Conservation (phyloP, 2,888 invertebrate genomes). For the Copidosoma aretas region DNA sequence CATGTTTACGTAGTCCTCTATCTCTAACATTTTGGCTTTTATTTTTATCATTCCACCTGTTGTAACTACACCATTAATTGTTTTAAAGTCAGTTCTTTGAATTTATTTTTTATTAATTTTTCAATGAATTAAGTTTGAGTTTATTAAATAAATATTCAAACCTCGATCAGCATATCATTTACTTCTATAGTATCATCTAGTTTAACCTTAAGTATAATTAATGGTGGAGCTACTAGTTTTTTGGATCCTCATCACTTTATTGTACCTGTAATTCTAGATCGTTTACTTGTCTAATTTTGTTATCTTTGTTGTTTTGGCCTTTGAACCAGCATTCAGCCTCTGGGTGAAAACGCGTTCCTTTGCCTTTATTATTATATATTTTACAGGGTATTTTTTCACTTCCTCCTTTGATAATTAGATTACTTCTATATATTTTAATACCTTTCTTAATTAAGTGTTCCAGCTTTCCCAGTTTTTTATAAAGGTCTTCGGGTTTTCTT, state of each 20-base stretch:
- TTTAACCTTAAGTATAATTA: conserved; percentile 42
- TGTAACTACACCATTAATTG: too few species aligned
- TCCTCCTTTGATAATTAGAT: not conserved
- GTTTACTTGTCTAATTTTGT: conserved; percentile 36
- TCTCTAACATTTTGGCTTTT: conserved; percentile 24
- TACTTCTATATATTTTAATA: conserved; percentile 49
- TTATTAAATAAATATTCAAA: conserved; percentile 45
- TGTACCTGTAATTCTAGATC: conserved; percentile 40
- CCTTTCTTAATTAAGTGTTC: conserved; percentile 39
- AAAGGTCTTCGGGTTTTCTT: conserved; percentile 31
- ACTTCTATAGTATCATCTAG: conserved; percentile 37
- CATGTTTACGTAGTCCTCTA: conserved; percentile 42
- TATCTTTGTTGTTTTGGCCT: conserved; percentile 31
- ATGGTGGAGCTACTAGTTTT: conserved; percentile 34
- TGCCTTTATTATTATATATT: conserved; percentile 35
- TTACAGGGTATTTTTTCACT: conserved; percentile 35
- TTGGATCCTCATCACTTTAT: conserved; percentile 7
- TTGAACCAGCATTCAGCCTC: conserved; percentile 44
- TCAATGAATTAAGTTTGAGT: conserved; percentile 38
- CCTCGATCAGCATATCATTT: conserved; percentile 41
- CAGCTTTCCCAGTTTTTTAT: conserved; percentile 46
- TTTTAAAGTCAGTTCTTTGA: too few species aligned
- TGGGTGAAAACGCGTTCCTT: conserved; percentile 39
- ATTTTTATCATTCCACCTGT: conserved; percentile 21
- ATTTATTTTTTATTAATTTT: not conserved